These are phyloP conservation scores for Drosophila pallidifrons DNA, from an alignment of 1,140 invertebrate species.

Conservation along the genomic window DNA sequence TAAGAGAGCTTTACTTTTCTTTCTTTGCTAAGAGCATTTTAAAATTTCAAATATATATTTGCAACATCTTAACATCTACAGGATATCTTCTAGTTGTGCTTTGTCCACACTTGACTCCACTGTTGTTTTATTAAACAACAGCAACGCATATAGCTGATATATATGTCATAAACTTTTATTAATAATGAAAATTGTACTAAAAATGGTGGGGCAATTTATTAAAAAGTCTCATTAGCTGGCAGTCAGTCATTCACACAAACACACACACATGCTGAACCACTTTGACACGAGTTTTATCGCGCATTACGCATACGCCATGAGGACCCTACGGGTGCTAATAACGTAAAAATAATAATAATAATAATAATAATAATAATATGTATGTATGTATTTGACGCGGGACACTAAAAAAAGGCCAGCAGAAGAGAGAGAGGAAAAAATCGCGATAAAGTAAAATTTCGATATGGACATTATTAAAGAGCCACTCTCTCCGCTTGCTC, in stretches of 20 bases:
- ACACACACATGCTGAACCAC: slow-evolving; percentile 21
- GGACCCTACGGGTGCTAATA: slow-evolving; percentile 80
- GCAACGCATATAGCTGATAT: slow-evolving; percentile 57
- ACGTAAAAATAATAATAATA: slow-evolving; percentile 73
- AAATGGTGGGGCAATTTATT: slow-evolving; percentile 80
- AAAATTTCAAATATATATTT: too few relatives aligned
- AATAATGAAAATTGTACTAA: slow-evolving; percentile 83
- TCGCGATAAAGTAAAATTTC: slow-evolving; percentile 82
- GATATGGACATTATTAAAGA: slow-evolving; percentile 79
- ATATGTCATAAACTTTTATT: slow-evolving; percentile 82
- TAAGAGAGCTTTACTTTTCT: too few relatives aligned
- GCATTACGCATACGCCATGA: slow-evolving; percentile 78
- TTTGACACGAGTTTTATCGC: slow-evolving; percentile 63
- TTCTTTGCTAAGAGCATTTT: too few relatives aligned
- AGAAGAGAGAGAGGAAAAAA: slow-evolving; percentile 30
- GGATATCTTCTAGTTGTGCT: slow-evolving; percentile 6
- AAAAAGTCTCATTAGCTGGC: slow-evolving; percentile 81
- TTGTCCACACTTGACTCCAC: not conserved
- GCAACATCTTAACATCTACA: not conserved
- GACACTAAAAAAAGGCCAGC: slow-evolving; percentile 40
- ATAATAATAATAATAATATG: slow-evolving; percentile 68
- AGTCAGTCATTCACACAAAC: slow-evolving; percentile 31
- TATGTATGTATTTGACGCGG: slow-evolving; percentile 19
- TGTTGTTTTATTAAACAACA: slow-evolving; percentile 66
- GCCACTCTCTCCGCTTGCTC: slow-evolving; percentile 26